Percentiles rank a stretch among this genome's conserved stretches.
These are phyloP conservation scores for Taeniopygia guttata DNA, from an alignment of 2,797 vertebrate species.

Conservation along the genomic window DNA sequence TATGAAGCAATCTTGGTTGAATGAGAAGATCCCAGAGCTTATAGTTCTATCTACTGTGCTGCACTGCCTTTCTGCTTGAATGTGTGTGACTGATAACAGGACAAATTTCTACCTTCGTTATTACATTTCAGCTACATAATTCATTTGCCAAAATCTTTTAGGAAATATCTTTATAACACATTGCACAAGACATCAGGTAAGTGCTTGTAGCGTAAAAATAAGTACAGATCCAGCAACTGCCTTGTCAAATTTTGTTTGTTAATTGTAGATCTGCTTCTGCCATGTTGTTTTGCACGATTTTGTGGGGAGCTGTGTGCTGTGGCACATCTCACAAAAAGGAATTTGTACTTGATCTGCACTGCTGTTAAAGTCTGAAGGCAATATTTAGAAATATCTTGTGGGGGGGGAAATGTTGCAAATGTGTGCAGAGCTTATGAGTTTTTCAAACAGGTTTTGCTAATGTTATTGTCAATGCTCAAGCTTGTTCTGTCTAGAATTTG, in stretches of 20 bases:
- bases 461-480: background rate
- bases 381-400: background rate
- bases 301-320: background rate
- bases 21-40: conserved; percentile 94
- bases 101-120: conserved; percentile 76
- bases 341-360: background rate
- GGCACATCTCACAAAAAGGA: background rate
- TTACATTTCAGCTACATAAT: conserved; percentile 73
- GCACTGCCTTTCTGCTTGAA: conserved; percentile 76
- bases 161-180: conserved; percentile 62
- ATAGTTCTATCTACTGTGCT: conserved; percentile 82
- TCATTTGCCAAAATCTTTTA: conserved; percentile 73
- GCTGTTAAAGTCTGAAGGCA: background rate
- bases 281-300: background rate
- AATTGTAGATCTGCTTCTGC: conserved; percentile 5
- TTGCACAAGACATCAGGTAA: conserved; percentile 66
- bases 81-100: conserved; percentile 81
- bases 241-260: background rate
- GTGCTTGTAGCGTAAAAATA: conserved; percentile 31
- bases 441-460: background rate
- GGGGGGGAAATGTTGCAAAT: background rate
- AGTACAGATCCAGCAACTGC: conserved; percentile 11
- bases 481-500: background rate
- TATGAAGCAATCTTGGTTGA: conserved; percentile 99
- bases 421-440: background rate